Evolutionary conservation across 1,140 invertebrate species (phyloP).

Genomic region (Drosophila pseudoananassae): DNA sequence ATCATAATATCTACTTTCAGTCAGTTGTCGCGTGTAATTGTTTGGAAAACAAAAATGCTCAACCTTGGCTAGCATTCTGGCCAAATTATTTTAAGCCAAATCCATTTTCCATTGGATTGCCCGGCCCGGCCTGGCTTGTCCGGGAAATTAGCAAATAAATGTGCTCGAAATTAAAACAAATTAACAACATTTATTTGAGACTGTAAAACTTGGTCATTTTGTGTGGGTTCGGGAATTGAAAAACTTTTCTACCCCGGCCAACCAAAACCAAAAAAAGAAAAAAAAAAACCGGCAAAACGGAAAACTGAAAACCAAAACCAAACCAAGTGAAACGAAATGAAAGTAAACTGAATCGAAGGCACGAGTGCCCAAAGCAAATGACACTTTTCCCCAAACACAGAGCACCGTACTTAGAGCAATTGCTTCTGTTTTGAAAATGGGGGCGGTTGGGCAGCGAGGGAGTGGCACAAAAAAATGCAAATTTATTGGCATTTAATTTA

Average conservation of each 20-base stretch:
- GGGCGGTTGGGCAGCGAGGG: neutral
- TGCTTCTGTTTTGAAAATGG: constrained; percentile 11
- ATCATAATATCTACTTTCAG: neutral
- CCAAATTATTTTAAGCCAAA: constrained; percentile 39
- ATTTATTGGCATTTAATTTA: constrained; percentile 81
- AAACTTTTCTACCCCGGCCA: constrained; percentile 52
- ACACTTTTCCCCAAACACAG: constrained; percentile 45
- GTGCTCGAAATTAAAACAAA: constrained; percentile 73
- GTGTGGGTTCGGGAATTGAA: constrained; percentile 65
- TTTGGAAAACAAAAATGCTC: constrained; percentile 37
- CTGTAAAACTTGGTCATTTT: constrained; percentile 72
- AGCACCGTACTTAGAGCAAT: constrained; percentile 44
- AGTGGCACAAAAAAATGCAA: constrained; percentile 64
- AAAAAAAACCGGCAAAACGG: neutral
- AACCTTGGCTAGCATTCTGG: constrained; percentile 14
- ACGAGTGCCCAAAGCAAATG: constrained; percentile 66
- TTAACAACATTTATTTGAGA: constrained; percentile 79
- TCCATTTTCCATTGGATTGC: constrained; percentile 35
- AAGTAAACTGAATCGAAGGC: constrained; percentile 61
- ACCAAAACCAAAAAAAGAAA: neutral
- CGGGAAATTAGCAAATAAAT: constrained; percentile 65
- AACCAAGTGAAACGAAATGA: constrained; percentile 41
- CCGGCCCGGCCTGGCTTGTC: constrained; percentile 16
- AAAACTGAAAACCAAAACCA: constrained; percentile 6
- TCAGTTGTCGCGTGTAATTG: constrained; percentile 25